phyloP scores from a whole-genome alignment of 2,797 vertebrate species.

The Macropodus opercularis region DNA sequence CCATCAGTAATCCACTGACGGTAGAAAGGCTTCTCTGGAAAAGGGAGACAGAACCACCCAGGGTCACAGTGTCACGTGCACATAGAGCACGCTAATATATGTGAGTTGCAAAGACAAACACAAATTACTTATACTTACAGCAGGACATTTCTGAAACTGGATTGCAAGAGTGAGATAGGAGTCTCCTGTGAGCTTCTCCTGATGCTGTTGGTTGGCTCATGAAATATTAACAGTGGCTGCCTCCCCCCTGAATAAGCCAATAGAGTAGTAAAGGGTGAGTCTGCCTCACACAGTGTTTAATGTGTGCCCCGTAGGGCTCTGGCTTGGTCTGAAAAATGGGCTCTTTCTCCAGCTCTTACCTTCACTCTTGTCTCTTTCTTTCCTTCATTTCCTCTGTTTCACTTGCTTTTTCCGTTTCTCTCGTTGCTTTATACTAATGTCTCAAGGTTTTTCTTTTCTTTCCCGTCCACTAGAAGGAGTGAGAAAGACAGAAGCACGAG shows the following conservation, averaged over 20 bases:
- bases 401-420: conserved; percentile 19
- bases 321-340: conserved; percentile 56
- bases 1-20: conserved; percentile 63
- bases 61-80: neutral
- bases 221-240: conserved; percentile 75
- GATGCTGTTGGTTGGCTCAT: conserved; percentile 67
- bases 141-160: conserved; percentile 43
- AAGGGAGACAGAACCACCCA: conserved; percentile 15
- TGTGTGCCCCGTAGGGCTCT: conserved; percentile 63
- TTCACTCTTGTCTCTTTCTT: conserved; percentile 44
- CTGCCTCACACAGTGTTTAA: conserved; percentile 73
- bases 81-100: conserved; percentile 19
- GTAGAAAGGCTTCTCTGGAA: conserved; percentile 23
- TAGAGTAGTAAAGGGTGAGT: conserved; percentile 73
- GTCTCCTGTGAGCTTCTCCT: conserved; percentile 66
- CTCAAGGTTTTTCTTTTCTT: conserved; percentile 14
- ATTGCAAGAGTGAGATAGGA: conserved; percentile 32
- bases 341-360: conserved; percentile 32
- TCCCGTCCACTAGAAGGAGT: conserved; percentile 10
- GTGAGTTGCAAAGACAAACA: conserved; percentile 28
- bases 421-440: conserved; percentile 17
- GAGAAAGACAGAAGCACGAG: conserved; percentile 21
- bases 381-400: conserved; percentile 11
- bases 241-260: conserved; percentile 70
- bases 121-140: conserved; percentile 33